Conservation (phyloP, 2,888 invertebrate genomes). For the Nomada ferruginata region DNA sequence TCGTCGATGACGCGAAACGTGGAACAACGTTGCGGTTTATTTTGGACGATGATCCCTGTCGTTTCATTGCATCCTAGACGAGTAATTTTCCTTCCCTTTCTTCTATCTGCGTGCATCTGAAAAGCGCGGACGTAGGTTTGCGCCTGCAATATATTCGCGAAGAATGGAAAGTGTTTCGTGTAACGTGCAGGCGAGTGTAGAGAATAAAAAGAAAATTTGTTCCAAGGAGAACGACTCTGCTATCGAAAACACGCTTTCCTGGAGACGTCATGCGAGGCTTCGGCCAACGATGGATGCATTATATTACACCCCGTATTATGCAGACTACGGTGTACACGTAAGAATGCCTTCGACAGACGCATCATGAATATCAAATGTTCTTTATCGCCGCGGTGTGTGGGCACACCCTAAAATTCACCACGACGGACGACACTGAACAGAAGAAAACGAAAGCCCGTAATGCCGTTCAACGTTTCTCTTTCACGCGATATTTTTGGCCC, state of each 20-base stretch:
- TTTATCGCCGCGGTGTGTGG: conserved; percentile 46
- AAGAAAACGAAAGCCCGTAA: conserved; percentile 56
- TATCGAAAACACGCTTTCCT: conserved; percentile 59
- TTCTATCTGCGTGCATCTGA: too few relatives aligned
- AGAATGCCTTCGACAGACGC: conserved; percentile 60
- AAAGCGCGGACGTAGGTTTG: too few relatives aligned
- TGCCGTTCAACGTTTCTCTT: conserved; percentile 46
- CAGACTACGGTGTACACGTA: conserved; percentile 53
- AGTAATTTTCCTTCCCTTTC: too few relatives aligned
- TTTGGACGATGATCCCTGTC: background rate
- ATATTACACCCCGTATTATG: conserved; percentile 64
- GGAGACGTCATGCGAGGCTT: conserved; percentile 52
- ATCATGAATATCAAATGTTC: conserved; percentile 60
- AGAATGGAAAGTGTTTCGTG: conserved; percentile 5
- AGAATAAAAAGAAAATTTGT: conserved; percentile 42
- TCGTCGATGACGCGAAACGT: background rate
- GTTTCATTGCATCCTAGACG: background rate
- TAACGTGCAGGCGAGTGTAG: background rate
- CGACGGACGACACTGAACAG: conserved; percentile 18
- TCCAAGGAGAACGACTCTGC: conserved; percentile 51
- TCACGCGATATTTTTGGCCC: conserved; percentile 34
- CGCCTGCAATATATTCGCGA: background rate
- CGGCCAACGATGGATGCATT: conserved; percentile 62
- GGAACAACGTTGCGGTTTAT: background rate
- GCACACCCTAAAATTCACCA: conserved; percentile 64